A percentile compares a stretch with the other conserved stretches of the same genome.
Evolutionary conservation across 2,113 vertebrate genomes (phyloP).

Genomic region (Xenotilapia leptura): DNA sequence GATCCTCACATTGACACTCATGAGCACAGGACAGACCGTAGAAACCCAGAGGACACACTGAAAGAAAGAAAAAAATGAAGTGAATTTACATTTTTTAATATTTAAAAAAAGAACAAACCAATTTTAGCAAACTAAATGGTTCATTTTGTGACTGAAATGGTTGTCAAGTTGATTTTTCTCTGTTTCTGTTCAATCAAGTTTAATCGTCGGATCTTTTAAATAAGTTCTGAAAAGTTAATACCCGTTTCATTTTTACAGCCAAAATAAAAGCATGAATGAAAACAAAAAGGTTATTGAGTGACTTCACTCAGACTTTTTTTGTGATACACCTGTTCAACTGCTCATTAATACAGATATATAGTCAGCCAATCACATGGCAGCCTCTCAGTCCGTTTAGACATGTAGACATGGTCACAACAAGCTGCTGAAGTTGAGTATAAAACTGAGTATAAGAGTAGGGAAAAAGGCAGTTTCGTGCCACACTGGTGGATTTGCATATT

Average conservation of each 20-base stretch:
- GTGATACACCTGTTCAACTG: background rate
- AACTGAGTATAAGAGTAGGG: background rate
- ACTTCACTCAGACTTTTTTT: background rate
- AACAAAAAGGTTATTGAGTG: background rate
- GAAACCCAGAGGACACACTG: constrained; percentile 81
- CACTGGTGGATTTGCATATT: background rate
- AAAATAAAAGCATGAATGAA: background rate
- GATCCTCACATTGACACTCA: constrained; percentile 72
- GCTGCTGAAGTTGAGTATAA: background rate
- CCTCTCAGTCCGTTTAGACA: background rate
- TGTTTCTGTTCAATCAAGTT: background rate
- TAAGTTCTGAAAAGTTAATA: background rate
- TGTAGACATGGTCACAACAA: background rate
- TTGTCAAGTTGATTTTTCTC: fast-evolving
- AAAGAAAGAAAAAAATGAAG: background rate
- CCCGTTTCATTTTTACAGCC: background rate
- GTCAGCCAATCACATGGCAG: background rate
- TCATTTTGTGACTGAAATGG: background rate
- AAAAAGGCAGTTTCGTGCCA: background rate
- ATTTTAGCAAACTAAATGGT: background rate
- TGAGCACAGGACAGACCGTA: constrained; percentile 73
- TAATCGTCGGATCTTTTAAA: background rate
- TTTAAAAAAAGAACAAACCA: background rate
- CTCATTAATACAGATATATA: background rate
- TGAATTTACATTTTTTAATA: background rate